These are phyloP conservation scores for Zygogramma bicolorata DNA, from an alignment of 2,888 invertebrate genomes.

Conservation along the genomic window DNA sequence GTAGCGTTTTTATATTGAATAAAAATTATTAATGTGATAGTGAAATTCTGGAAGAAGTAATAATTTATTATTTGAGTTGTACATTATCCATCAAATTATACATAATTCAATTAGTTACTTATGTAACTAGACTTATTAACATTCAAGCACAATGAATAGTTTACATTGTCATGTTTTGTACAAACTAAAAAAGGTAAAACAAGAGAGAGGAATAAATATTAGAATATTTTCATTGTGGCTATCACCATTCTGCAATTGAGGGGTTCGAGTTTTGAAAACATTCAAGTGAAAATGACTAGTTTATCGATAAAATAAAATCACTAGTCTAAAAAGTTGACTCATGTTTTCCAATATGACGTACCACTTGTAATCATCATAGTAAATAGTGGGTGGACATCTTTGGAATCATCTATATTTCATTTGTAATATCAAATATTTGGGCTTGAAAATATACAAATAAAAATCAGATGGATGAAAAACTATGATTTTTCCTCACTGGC, in stretches of 20 bases:
- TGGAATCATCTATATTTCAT: conserved; percentile 22
- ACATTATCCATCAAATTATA: too few relatives aligned
- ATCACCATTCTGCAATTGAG: background rate
- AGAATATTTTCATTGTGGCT: too few relatives aligned
- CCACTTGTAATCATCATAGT: conserved; percentile 44
- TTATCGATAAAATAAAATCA: conserved; percentile 29
- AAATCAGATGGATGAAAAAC: conserved; percentile 6
- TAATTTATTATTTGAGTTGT: too few relatives aligned
- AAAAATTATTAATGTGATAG: too few relatives aligned
- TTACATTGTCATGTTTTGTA: background rate
- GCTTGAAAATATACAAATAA: conserved; percentile 8
- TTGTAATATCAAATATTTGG: background rate
- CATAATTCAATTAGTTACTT: background rate
- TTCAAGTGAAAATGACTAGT: background rate
- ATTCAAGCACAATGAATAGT: background rate
- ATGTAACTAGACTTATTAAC: background rate
- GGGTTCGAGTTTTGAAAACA: background rate
- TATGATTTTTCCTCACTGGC: background rate
- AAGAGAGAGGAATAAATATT: too few relatives aligned
- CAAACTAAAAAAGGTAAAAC: background rate
- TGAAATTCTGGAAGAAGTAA: too few relatives aligned
- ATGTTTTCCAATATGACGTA: conserved; percentile 52
- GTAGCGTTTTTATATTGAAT: too few relatives aligned
- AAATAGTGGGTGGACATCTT: conserved; percentile 57
- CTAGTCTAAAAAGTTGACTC: conserved; percentile 49